A percentile compares a stretch with the other conserved stretches of the same genome.
phyloP scores from a whole-genome alignment of 2,888 invertebrate species.

The Platycheirus albimanus region DNA sequence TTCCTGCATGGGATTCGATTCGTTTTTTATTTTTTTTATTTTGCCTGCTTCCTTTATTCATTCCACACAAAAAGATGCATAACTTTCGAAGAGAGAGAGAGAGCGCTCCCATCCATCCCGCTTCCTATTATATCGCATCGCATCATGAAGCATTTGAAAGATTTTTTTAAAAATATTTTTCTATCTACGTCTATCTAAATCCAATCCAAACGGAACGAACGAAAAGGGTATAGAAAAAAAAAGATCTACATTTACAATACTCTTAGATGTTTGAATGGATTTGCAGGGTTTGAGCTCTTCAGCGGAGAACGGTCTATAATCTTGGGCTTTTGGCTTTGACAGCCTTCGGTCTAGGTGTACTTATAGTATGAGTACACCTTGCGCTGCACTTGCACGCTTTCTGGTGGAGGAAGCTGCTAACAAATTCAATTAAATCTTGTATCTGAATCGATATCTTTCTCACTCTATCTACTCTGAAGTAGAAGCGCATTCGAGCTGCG shows the following conservation, averaged over 20 bases:
- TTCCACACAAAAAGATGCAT: conserved; percentile 25
- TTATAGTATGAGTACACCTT: neutral
- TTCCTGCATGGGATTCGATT: conserved; percentile 41
- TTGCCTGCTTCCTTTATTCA: too few species aligned
- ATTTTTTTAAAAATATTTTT: conserved; percentile 43
- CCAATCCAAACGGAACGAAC: conserved; percentile 9
- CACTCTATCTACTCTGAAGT: too few species aligned
- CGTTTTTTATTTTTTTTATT: neutral
- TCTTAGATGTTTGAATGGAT: conserved; percentile 25
- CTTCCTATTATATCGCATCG: conserved; percentile 12
- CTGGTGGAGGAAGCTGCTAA: conserved; percentile 1
- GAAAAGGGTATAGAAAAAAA: neutral
- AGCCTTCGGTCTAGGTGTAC: neutral
- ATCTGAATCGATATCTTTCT: conserved; percentile 40
- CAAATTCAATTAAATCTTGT: conserved; percentile 56
- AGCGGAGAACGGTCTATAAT: conserved; percentile 1
- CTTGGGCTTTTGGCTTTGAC: conserved; percentile 23
- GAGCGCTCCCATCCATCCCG: too few species aligned
- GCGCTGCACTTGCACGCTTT: neutral
- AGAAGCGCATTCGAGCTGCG: conserved; percentile 15
- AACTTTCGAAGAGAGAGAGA: conserved; percentile 16
- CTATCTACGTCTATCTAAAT: conserved; percentile 36
- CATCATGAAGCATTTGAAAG: conserved; percentile 44
- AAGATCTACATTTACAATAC: conserved; percentile 19
- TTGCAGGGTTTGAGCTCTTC: conserved; percentile 16